A percentile compares a stretch with the other conserved stretches of the same genome.
Evolutionary conservation across 2,888 invertebrate species (phyloP).

Genomic region (Pseudococcus longispinus): DNA sequence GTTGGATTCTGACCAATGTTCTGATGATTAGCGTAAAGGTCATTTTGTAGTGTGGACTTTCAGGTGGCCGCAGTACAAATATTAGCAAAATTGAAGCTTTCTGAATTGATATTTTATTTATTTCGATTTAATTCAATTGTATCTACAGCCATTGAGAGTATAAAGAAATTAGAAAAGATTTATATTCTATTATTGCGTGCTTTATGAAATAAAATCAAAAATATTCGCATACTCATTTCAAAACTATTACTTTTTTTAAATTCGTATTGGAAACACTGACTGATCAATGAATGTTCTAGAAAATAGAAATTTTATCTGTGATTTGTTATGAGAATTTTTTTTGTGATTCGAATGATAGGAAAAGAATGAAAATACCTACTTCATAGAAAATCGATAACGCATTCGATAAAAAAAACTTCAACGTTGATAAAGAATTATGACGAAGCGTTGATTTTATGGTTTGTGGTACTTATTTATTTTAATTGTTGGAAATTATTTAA

Average conservation of each 20-base stretch:
- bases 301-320: slow-evolving; percentile 21
- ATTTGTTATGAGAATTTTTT: background rate
- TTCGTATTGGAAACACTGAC: background rate
- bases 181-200: background rate
- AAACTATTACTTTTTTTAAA: background rate
- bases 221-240: background rate
- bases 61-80: background rate
- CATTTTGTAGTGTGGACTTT: background rate
- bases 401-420: slow-evolving; percentile 24
- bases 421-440: slow-evolving; percentile 36
- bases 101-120: background rate
- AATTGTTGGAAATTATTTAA: background rate
- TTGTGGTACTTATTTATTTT: background rate
- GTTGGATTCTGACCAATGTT: slow-evolving; percentile 25
- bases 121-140: background rate
- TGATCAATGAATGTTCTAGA: background rate
- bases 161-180: background rate
- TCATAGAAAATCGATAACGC: background rate
- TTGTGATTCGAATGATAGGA: background rate
- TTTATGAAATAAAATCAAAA: background rate
- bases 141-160: background rate
- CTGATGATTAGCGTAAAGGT: slow-evolving; percentile 9
- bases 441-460: background rate
- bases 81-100: background rate
- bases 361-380: background rate